phyloP scores from a whole-genome alignment of 2,113 vertebrate genomes.

The Atrichornis clamosus region DNA sequence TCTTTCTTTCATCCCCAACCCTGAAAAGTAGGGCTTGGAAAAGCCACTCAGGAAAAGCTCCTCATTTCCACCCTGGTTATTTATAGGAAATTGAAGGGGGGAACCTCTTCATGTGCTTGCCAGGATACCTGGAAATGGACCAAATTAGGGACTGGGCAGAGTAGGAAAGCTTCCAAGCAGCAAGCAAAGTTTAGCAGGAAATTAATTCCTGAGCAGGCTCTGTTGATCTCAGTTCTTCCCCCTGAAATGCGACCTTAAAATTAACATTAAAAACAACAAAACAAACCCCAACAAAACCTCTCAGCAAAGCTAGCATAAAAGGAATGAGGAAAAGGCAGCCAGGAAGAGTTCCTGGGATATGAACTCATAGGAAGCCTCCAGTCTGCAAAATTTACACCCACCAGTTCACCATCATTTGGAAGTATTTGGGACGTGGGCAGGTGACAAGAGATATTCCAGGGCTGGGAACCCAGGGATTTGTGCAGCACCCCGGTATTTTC shows the following conservation, averaged over 20 bases:
- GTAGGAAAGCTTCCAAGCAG: background rate
- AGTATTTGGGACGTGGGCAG: background rate
- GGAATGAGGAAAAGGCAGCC: background rate
- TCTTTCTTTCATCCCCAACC: background rate
- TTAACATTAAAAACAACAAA: background rate
- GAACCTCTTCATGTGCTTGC: background rate
- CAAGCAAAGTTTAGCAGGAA: constrained; percentile 24
- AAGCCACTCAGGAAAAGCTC: background rate
- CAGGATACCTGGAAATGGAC: background rate
- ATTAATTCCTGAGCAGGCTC: constrained; percentile 1
- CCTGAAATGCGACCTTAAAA: constrained; percentile 6
- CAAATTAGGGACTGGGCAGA: background rate
- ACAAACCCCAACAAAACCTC: background rate
- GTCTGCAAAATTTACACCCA: background rate
- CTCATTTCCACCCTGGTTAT: background rate
- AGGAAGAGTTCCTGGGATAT: background rate
- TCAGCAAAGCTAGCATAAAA: background rate
- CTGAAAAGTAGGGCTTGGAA: background rate
- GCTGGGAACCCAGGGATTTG: background rate
- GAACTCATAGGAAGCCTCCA: background rate
- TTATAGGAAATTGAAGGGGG: background rate
- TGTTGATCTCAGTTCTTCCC: background rate
- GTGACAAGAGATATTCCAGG: background rate
- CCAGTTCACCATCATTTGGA: background rate
- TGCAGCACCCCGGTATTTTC: background rate